Evolutionary conservation across 2,888 invertebrate species (phyloP), one percentile per base, ranked within the genome.

Genomic region (Mesoligia furuncula): DNA sequence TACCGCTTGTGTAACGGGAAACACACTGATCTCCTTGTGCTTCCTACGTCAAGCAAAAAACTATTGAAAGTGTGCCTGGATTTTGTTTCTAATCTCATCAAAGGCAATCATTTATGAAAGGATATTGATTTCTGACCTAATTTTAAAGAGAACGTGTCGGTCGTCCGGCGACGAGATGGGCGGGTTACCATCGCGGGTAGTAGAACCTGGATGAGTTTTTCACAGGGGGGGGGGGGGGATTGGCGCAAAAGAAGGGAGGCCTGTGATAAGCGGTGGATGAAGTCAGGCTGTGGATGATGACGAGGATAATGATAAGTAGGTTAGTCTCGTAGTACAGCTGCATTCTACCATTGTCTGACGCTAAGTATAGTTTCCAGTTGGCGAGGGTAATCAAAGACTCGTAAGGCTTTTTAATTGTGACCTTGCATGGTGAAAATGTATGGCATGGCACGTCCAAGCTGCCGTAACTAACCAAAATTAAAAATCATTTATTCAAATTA

Each of bases 21-120:
- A 13, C 61, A 85, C 70, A 75, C 27, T 59, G 75, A 48, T 54
- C 45, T 59, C 70, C 20, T 79, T 83, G 74, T 85, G 8, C 27
- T 48, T 51, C 27, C 42, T 36, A 51, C 17, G 15, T 7, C 2
- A 17, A 20, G 57, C 36, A 74, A 73, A 83, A 73, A 77, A n/a
- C 4, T 31, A 54, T 59, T 57, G 17, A 42, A 42, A 51, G 36
- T 69, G 5, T 4, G n/a, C 17, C 36, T 31, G 70, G 45, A 73
- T 75, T 67, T 39, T 24, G 24, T 48, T 48, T 31, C n/a, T 11
- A 42, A 48, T 11, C n/a, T 27, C 11, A 59, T 65, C 13, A 79
- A 71, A n/a, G 79, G 17, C 8, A 48, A 20, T 36, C 54, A 24
- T 81, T 79, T 31, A 67, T 42, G 17, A n/a, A 3, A 36, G 48